These are phyloP conservation scores for Bombus waltoni DNA, from an alignment of 1,140 invertebrate species.

Conservation along the genomic window DNA sequence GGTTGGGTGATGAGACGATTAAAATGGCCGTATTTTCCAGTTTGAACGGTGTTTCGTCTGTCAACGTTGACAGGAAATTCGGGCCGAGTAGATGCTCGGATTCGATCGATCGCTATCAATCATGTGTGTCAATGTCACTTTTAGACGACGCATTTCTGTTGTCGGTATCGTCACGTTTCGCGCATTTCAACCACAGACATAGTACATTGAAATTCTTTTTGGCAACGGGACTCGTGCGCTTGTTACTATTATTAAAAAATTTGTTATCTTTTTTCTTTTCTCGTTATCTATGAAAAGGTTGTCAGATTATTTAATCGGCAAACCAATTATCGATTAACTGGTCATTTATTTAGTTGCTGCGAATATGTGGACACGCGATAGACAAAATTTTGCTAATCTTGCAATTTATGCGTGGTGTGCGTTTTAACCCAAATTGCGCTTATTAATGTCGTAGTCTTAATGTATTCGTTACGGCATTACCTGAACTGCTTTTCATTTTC, in stretches of 20 bases:
- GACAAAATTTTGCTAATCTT: constrained; percentile 17
- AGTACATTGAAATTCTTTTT: neutral
- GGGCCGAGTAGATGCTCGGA: neutral
- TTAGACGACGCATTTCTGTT: constrained; percentile 32
- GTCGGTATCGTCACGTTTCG: constrained; percentile 6
- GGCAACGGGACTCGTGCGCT: too few relatives aligned
- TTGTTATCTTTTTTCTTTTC: neutral
- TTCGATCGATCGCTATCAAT: constrained; percentile 44
- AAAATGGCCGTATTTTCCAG: neutral
- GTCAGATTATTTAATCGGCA: neutral
- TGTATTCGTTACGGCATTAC: neutral
- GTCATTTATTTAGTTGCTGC: neutral
- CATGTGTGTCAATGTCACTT: constrained; percentile 33
- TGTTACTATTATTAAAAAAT: neutral
- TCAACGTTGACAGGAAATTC: constrained; percentile 39
- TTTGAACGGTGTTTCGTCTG: constrained; percentile 26
- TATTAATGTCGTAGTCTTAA: neutral
- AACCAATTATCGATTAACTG: neutral
- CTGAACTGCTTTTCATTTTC: neutral
- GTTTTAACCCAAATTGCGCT: neutral
- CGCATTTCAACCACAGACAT: neutral
- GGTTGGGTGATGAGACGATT: neutral
- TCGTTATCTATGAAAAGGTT: neutral
- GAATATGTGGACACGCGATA: neutral
- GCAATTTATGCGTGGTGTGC: constrained; percentile 2